Evolutionary conservation across 2,888 invertebrate genomes (phyloP).

Genomic region (Troides helena): DNA sequence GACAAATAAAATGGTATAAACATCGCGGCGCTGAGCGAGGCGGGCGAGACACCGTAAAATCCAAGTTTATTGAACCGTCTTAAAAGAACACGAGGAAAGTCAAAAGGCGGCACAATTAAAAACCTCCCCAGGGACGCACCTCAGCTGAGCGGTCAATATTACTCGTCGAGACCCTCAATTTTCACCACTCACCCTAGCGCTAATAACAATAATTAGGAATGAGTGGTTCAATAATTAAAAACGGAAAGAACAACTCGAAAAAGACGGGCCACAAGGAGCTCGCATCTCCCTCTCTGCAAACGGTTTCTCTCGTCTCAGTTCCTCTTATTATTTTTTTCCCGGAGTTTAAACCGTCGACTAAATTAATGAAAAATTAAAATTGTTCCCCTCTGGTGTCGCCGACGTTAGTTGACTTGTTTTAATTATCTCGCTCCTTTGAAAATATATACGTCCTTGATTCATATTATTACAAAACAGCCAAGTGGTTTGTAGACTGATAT

Average conservation of each 20-base stretch:
- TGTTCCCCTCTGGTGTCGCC: conserved; percentile 43
- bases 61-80: conserved; percentile 74
- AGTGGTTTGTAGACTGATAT: not conserved
- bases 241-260: conserved; percentile 77
- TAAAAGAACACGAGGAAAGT: conserved; percentile 76
- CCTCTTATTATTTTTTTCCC: conserved; percentile 61
- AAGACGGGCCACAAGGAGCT: conserved; percentile 57
- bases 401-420: conserved; percentile 38
- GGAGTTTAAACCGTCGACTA: conserved; percentile 49
- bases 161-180: conserved; percentile 75
- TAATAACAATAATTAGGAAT: conserved; percentile 82
- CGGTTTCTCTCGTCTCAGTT: conserved; percentile 57
- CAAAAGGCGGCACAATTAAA: conserved; percentile 77
- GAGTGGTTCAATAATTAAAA: conserved; percentile 82
- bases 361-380: conserved; percentile 68
- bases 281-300: conserved; percentile 32
- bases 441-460: not conserved
- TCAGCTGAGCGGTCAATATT: conserved; percentile 76
- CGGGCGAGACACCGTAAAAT: conserved; percentile 69
- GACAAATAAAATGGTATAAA: conserved; percentile 26
- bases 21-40: conserved; percentile 41
- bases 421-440: conserved; percentile 16
- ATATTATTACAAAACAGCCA: not conserved
- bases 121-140: conserved; percentile 68
- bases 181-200: conserved; percentile 77